Base-by-base conservation (phyloP, 1,140 invertebrate species). In the Teleopsis dalmanni region DNA sequence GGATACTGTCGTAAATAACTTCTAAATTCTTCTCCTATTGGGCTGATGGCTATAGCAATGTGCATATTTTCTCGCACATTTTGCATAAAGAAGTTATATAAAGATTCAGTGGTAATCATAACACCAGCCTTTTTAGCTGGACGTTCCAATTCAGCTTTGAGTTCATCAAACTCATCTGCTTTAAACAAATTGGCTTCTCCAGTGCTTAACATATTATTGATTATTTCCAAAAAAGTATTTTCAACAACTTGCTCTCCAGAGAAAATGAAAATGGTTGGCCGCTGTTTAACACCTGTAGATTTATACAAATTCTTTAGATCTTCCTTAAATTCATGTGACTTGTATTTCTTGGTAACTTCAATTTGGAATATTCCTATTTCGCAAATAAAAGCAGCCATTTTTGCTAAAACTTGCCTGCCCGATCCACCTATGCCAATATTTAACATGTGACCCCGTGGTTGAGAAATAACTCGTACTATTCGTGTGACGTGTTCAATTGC, bases 351-450 rank as follows among this genome's bases (percentile, higher is more conserved):
- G 2, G 82, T 84, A 36, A 90, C 78, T 53, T 84, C 80, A 46
- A 92, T 83, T 75, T 88, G 80, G 73, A 85, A 92, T 3, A 80
- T 81, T 37, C 73, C 77, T 57, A 83, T 83, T 57, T 88, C 82
- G 68, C 83, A 85, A 48, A 93, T 83, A 60, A 85, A 90, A 1
- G 84, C 80, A 1, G 86, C 81, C 3, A 94, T 63, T 16, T 81
- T 76, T 0, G 84, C 79, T 33, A 90, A 73, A 43, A 86, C 88
- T 60, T 89, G 86, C 7, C 90, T 74, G 0, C 90, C 91, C 57
- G 84, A 89, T n/a, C 91, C 90, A 44, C 88, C 87, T 52, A 90
- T 85, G 29, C 88, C 88, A 37, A 93, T 80, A 38, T 91, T 76
- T 3, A 92, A 72, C 78, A 89, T 80, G 72, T 92, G 83, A 4